A percentile compares a stretch with the other conserved stretches of the same genome.
Evolutionary conservation across 2,888 invertebrate genomes (phyloP).

Genomic region (Cacoxenus indagator): DNA sequence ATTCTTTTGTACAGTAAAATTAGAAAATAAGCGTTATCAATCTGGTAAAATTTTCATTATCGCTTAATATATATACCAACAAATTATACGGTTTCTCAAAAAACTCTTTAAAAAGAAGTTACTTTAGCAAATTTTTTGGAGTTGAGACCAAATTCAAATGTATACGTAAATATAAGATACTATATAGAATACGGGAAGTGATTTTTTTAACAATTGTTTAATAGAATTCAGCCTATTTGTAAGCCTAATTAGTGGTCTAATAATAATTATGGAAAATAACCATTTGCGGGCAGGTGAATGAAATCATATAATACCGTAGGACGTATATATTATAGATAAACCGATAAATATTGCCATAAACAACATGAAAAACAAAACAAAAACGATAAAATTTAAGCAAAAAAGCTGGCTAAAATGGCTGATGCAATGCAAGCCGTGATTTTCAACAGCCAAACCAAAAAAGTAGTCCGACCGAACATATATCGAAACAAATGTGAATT

Average conservation of each 20-base stretch:
- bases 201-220: too few relatives aligned
- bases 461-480: background rate
- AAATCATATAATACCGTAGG: conserved; percentile 15
- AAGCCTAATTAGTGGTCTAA: background rate
- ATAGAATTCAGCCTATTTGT: background rate
- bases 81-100: too few relatives aligned
- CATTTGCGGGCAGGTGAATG: background rate
- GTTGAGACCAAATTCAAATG: too few relatives aligned
- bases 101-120: too few relatives aligned
- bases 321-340: conserved; percentile 7
- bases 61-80: too few relatives aligned
- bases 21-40: too few relatives aligned
- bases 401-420: conserved; percentile 56
- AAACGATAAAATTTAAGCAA: conserved; percentile 28
- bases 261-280: background rate
- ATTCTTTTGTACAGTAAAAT: too few relatives aligned
- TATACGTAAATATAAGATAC: too few relatives aligned
- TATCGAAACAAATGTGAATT: conserved; percentile 4
- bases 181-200: too few relatives aligned
- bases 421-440: conserved; percentile 65
- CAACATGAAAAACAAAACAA: conserved; percentile 8
- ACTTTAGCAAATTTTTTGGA: too few relatives aligned
- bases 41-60: too few relatives aligned
- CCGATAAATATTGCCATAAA: background rate
- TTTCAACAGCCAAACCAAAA: conserved; percentile 56